These are phyloP conservation scores for Nanorana parkeri DNA, from an alignment of 2,113 vertebrate genomes.

Conservation along the genomic window DNA sequence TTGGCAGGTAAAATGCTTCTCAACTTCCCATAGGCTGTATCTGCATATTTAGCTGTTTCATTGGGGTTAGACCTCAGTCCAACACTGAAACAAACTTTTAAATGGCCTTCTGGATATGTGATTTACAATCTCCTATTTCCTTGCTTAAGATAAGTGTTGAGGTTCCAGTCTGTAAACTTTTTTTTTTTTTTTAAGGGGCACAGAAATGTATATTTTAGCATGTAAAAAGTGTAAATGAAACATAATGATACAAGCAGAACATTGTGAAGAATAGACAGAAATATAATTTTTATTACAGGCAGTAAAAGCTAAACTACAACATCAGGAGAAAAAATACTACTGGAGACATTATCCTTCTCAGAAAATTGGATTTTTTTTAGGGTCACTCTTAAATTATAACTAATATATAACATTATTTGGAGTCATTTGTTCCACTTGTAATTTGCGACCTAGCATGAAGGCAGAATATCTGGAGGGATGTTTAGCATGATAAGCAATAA, in stretches of 20 bases:
- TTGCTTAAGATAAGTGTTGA: too few relatives aligned
- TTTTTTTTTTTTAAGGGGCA: background rate
- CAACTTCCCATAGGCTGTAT: too few relatives aligned
- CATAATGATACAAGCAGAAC: slow-evolving; percentile 13
- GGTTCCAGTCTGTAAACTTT: background rate
- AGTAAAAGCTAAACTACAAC: slow-evolving; percentile 45
- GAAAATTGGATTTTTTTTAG: slow-evolving; percentile 52
- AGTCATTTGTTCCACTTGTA: slow-evolving; percentile 52
- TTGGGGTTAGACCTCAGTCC: too few relatives aligned
- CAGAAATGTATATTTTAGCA: background rate
- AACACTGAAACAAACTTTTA: too few relatives aligned
- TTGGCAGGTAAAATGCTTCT: too few relatives aligned
- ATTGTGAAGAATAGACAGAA: background rate
- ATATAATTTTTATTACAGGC: slow-evolving; percentile 33
- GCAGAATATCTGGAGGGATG: slow-evolving; percentile 43
- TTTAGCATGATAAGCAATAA: slow-evolving; percentile 51
- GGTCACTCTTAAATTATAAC: slow-evolving; percentile 47
- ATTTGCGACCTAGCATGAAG: slow-evolving; percentile 46
- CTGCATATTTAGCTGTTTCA: too few relatives aligned
- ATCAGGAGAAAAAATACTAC: slow-evolving; percentile 37
- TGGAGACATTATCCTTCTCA: slow-evolving; percentile 12
- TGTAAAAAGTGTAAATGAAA: background rate
- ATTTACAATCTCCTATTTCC: too few relatives aligned
- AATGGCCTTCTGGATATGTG: too few relatives aligned
- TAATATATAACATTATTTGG: slow-evolving; percentile 53